Base-by-base conservation (phyloP, 2,888 invertebrate genomes). In the Cerceris rybyensis region DNA sequence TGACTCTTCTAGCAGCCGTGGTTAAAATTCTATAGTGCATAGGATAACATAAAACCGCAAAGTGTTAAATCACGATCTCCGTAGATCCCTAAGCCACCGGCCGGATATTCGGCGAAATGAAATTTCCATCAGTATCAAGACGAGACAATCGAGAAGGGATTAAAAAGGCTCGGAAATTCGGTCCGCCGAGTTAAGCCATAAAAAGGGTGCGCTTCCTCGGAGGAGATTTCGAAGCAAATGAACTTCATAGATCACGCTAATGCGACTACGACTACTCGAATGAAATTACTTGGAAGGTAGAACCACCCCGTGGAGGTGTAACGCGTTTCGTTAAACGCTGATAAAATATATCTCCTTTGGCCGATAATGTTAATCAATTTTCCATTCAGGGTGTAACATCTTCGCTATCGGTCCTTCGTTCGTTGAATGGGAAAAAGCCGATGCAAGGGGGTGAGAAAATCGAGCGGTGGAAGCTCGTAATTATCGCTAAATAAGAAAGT, bases 401-500 rank as follows among this genome's bases (percentile, higher is more conserved):
- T 83, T 43, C 11, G 14, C 59, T 78, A 69, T 81, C 81, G 70
- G 52, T 17, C 46, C 54, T 14, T 57, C 11, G 75, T 8, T 70
- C 63, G 74, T 75, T 83, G 41, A 81, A 81, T 78, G 52, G 70
- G 43, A 60, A 57, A 70, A 71, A 74, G 79, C 70, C 68, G 70
- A 65, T 50, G 74, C 63, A 16, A 43, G 67, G n/a, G 16, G 65
- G 71, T 81, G 42, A 55, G 42, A 28, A 16, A 71, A 58, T 49
- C 60, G 16, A 57, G 59, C 65, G 50, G 41, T 63, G 70, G 72
- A 70, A 84, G 80, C 82, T 89, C 75, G 86, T 88, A 87, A 89
- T 89, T 89, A 89, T 89, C 81, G 80, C 70, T 81, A 84, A 88
- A 88, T 88, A 86, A 88, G 84, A 80, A 83, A 84, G 70, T 74